Base-by-base conservation (phyloP, 2,888 invertebrate species). In the Cacoxenus indagator region DNA sequence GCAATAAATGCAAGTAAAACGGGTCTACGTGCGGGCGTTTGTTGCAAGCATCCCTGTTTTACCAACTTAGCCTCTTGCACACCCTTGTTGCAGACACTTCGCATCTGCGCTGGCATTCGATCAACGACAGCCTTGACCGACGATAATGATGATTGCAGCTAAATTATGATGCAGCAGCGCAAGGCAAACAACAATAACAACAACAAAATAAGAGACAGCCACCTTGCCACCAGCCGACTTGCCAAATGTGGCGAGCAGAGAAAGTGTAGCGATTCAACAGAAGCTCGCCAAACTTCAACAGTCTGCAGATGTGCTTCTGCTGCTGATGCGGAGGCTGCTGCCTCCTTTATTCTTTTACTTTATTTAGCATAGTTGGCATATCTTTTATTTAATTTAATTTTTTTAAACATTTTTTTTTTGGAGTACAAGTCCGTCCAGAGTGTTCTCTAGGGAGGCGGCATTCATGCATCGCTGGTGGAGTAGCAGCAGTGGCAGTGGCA, bases 81-180 rank as follows among this genome's bases (percentile, higher is more conserved):
- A 29, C 17, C 19, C 19, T 22, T 19, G 51, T 6, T 51, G 19
- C 6, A 19, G 17, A 17, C 9, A 17, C 43, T 4, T 31, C n/a
- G 29, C 19, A 62, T 54, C 64, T 45, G 29, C 57, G 70, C 31
- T 61, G 51, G 51, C 43, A 48, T 66, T 65, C 59, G 46, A 37
- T 43, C 14, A 43, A 59, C 17, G 46, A 27, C 22, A 19, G 17
- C 14, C 37, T 27, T 24, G 31, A 64, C 54, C 26, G 24, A 82
- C 80, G 83, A 81, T 85, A 85, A 85, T 85, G 86, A 86, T 85
- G 86, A 85, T 86, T 85, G 85, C 86, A 83, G 84, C 84, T 84
- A 86, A 85, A 86, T 86, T 85, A 85, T 82, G 85, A 85, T 82
- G 85, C 84, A 79, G 73, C 75, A 71, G 67, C 72, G 70, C 71